Conservation (phyloP, 2,113 vertebrate genomes). For the Neolamprologus ventralis region DNA sequence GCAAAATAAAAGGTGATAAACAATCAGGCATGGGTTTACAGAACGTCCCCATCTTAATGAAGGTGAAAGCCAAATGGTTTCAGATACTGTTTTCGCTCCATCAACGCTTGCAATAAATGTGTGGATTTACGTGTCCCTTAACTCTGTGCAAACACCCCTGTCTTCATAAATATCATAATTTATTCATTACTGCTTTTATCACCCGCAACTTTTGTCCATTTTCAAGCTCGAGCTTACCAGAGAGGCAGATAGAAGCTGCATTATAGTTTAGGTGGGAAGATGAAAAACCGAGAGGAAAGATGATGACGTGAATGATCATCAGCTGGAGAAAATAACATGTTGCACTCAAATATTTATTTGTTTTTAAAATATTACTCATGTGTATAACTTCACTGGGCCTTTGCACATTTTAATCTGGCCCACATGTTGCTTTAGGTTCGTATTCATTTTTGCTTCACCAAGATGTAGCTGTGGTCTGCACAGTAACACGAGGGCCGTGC, state of each 20-base stretch:
- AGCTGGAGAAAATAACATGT: background rate
- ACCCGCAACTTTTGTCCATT: background rate
- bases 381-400: fast-evolving
- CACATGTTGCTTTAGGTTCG: background rate
- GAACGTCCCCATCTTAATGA: background rate
- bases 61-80: background rate
- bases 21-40: background rate
- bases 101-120: background rate
- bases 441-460: background rate
- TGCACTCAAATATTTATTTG: background rate
- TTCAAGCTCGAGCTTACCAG: background rate
- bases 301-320: background rate
- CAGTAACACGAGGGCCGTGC: background rate
- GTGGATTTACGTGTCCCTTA: background rate
- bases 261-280: background rate
- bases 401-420: fast-evolving
- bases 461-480: fast-evolving
- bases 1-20: slow-evolving; percentile 1
- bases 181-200: slow-evolving; percentile 7
- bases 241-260: background rate
- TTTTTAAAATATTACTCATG: background rate
- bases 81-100: background rate
- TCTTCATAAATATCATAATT: slow-evolving; percentile 20
- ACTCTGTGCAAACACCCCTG: background rate
- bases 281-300: background rate